These are phyloP conservation scores for Pherbina coryleti DNA, from an alignment of 2,888 invertebrate species.

Conservation along the genomic window DNA sequence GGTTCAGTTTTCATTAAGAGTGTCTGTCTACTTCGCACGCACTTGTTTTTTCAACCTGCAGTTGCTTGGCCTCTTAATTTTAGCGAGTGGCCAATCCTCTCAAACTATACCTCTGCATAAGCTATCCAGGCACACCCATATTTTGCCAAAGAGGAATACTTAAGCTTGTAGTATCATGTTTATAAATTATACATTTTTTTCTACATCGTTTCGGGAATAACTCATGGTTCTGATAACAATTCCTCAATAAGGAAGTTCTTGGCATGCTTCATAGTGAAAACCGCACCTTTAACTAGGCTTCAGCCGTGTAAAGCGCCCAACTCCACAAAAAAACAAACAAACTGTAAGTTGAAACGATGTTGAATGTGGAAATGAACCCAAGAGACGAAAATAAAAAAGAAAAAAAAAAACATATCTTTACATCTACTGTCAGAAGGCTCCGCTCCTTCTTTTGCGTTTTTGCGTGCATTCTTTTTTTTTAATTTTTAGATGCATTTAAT, in stretches of 20 bases:
- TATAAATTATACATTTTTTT: neutral
- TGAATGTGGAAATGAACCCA: neutral
- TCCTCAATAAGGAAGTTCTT: slow-evolving; percentile 11
- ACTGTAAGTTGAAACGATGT: neutral
- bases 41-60: too few relatives aligned
- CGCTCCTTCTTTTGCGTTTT: slow-evolving; percentile 19
- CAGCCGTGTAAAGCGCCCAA: too few relatives aligned
- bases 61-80: neutral
- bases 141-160: neutral
- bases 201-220: neutral
- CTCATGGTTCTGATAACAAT: slow-evolving; percentile 9
- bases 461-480: neutral
- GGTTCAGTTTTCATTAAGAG: neutral
- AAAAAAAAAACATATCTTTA: neutral
- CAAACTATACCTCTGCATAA: neutral
- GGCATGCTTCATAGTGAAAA: neutral
- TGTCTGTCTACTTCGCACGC: too few relatives aligned
- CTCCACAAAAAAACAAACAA: neutral
- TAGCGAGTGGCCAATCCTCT: too few relatives aligned
- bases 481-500: neutral
- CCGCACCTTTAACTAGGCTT: slow-evolving; percentile 16
- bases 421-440: neutral
- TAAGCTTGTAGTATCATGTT: neutral
- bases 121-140: neutral
- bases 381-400: neutral